Conservation (phyloP, 2,113 vertebrate species). For the Tichodroma muraria region DNA sequence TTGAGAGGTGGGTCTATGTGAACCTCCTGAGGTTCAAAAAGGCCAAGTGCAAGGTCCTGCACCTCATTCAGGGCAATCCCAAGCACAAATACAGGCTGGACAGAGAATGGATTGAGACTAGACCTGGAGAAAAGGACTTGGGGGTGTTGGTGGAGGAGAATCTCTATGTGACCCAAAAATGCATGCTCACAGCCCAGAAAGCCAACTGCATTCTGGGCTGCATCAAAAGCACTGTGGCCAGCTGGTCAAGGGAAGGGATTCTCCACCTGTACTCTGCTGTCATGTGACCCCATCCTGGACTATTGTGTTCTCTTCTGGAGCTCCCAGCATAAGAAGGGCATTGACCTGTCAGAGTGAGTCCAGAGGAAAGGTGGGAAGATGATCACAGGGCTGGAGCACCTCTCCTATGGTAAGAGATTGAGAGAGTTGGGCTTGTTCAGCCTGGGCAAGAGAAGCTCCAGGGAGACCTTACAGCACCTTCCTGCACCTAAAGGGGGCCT, state of each 20-base stretch:
- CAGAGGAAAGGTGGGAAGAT: not conserved
- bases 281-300: not conserved
- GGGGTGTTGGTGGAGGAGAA: not conserved
- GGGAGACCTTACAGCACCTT: not conserved
- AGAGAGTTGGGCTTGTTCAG: not conserved
- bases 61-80: not conserved
- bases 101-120: not conserved
- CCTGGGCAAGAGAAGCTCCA: not conserved
- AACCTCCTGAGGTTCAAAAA: not conserved
- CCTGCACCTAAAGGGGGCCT: not conserved
- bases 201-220: not conserved
- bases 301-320: not conserved
- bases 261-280: not conserved
- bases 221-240: not conserved
- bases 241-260: not conserved
- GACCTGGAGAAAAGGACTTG: not conserved
- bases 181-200: not conserved
- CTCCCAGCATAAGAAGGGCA: fast-evolving
- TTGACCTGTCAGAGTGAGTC: not conserved
- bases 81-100: not conserved
- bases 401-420: not conserved
- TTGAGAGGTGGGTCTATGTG: not conserved
- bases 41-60: not conserved
- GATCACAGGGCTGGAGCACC: not conserved
- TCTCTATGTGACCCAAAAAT: not conserved